Evolutionary conservation across 2,888 invertebrate genomes (phyloP).

Genomic region (Eurois occulta): DNA sequence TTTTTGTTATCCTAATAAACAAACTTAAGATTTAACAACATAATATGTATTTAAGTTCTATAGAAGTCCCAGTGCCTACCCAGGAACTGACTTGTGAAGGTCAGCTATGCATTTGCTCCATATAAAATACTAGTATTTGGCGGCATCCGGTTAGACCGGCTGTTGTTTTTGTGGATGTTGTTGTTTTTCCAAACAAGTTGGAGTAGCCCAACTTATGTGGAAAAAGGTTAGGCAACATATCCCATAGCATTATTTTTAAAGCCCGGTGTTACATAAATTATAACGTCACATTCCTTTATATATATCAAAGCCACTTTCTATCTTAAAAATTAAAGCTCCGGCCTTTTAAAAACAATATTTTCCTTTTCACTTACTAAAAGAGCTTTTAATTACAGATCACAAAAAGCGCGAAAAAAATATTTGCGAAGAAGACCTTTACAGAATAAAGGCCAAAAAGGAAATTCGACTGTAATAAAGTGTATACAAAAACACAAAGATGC

Average conservation of each 20-base stretch:
- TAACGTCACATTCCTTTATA: background rate
- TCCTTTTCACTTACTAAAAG: conserved; percentile 2
- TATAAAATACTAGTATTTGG: background rate
- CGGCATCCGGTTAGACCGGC: background rate
- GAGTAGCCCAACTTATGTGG: background rate
- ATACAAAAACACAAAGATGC: conserved; percentile 48
- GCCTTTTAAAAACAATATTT: conserved; percentile 6
- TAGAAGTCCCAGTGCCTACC: background rate
- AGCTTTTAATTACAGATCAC: conserved; percentile 48
- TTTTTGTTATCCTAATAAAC: background rate
- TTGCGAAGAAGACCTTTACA: conserved; percentile 28
- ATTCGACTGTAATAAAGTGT: conserved; percentile 46
- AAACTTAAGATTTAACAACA: background rate
- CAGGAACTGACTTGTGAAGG: background rate
- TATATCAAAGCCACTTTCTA: background rate
- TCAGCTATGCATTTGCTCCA: background rate
- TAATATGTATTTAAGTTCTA: background rate
- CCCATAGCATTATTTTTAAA: background rate
- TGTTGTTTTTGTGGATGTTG: too few relatives aligned
- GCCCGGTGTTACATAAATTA: background rate
- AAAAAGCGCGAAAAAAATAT: conserved; percentile 39
- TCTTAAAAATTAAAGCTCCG: conserved; percentile 4
- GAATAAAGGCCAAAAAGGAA: conserved; percentile 40
- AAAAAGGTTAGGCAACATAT: background rate
- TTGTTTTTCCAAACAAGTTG: too few relatives aligned